A percentile compares a stretch with the other conserved stretches of the same genome.
These are phyloP conservation scores for Mesembrinibis cayennensis DNA, from an alignment of 2,113 vertebrate species.

Conservation along the genomic window DNA sequence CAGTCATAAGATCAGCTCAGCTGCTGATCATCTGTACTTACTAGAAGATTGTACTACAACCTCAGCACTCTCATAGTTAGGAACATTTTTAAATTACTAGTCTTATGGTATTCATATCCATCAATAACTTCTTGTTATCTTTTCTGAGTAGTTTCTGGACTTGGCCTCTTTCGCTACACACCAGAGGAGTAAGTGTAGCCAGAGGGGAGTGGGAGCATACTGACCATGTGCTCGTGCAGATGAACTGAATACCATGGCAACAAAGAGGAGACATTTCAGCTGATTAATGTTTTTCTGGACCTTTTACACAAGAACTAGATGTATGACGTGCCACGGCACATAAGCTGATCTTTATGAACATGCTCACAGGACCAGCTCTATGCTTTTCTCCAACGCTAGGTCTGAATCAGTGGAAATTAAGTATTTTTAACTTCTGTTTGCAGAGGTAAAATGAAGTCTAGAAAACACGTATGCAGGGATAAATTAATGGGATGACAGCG, in stretches of 20 bases:
- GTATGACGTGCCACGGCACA: accelerated
- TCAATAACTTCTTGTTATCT: background rate
- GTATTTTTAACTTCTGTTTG: background rate
- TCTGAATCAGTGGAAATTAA: background rate
- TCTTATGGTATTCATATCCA: background rate
- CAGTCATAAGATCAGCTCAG: background rate
- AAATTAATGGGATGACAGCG: background rate
- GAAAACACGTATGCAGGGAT: background rate
- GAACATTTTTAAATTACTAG: background rate
- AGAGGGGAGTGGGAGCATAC: background rate
- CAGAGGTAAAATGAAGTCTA: background rate
- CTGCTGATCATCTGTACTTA: background rate
- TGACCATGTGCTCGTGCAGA: background rate
- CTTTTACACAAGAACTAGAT: background rate
- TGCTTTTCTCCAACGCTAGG: background rate
- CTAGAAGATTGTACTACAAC: background rate
- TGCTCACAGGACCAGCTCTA: background rate
- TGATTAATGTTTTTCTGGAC: background rate
- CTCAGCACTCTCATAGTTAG: background rate
- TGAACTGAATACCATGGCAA: background rate
- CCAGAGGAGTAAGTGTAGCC: background rate
- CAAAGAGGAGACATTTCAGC: background rate
- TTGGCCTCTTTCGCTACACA: background rate
- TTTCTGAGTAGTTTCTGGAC: background rate
- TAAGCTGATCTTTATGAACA: background rate